A percentile compares a stretch with the other conserved stretches of the same genome.
Conservation (phyloP, 1,140 invertebrate genomes). For the Bombus vancouverensis region DNA sequence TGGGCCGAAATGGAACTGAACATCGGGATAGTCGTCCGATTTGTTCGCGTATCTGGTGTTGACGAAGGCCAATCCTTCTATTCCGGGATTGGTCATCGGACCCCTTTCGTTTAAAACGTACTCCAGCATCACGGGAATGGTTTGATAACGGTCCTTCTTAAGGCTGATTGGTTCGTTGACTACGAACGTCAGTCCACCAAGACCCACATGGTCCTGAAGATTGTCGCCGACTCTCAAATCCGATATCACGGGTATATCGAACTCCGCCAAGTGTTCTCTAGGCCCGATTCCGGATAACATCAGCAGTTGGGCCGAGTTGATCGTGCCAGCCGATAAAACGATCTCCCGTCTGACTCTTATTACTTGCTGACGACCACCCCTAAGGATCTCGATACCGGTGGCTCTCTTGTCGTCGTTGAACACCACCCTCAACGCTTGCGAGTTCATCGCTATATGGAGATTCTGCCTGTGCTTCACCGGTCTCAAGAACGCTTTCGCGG, state of each 20-base stretch:
- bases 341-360: conserved; percentile 90
- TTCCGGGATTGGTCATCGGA: conserved; percentile 90
- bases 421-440: conserved; percentile 89
- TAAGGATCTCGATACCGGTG: conserved; percentile 89
- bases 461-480: conserved; percentile 91
- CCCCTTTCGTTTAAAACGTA: conserved; percentile 91
- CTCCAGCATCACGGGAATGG: conserved; percentile 89
- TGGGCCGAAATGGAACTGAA: conserved; percentile 93
- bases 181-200: conserved; percentile 92
- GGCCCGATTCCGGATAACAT: conserved; percentile 96
- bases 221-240: conserved; percentile 92
- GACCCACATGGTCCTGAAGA: conserved; percentile 92
- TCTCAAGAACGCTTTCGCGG: conserved; percentile 93
- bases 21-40: conserved; percentile 90
- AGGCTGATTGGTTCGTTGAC: conserved; percentile 91
- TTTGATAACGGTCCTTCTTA: conserved; percentile 90
- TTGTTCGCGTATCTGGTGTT: conserved; percentile 92
- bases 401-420: conserved; percentile 88
- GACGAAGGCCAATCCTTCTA: conserved; percentile 92
- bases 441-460: conserved; percentile 90
- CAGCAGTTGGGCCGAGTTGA: conserved; percentile 92
- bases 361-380: conserved; percentile 85
- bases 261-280: conserved; percentile 88
- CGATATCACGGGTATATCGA: conserved; percentile 89
- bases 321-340: conserved; percentile 90